Base-by-base conservation (phyloP, 2,888 invertebrate species). In the Blomia tropicalis region DNA sequence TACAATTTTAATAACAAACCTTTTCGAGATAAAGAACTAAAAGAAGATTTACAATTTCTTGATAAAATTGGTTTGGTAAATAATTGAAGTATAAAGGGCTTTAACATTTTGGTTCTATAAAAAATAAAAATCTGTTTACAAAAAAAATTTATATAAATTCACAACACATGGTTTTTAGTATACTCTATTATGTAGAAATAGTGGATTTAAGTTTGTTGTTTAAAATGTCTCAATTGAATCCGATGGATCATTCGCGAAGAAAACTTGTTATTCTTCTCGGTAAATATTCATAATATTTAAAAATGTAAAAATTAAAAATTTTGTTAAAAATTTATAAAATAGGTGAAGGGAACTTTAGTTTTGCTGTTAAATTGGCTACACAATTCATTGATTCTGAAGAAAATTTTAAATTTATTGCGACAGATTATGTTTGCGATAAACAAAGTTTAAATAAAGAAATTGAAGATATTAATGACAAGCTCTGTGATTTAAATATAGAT, bases 321-420 rank as follows among this genome's bases (percentile, higher is more conserved):
- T 41, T 41, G 14, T 19, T 51, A 51, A 51, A 19, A 7, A n/a
- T 19, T n/a, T 51, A 17, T 41, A 17, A 17, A n/a, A 41, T 27
- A 53, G 61, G 61, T 36, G 61, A 61, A 54, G 61, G 61, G 36
- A 61, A 61, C 43, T 61, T 61, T 36, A 53, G 36, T 54, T 61
- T 61, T 31, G 23, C 61, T 17, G 19, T 2, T 29, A 17, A 29
- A 22, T 41, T 61, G 14, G 51, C 51, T 27, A 7, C 11, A 11
- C 7, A 27, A 25, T 47, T 47, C 5, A 14, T 25, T 47, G 7
- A 7, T 47, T 47, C 51, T 29, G 7, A 7, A 19, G n/a, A 60
- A 25, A 56, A n/a, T n/a, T 36, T 22, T 22, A 23, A 61, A n/a
- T 61, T 56, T 5, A 53, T 61, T n/a, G 61, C 61, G 2, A 61